Evolutionary conservation across 1,140 invertebrate genomes (phyloP).

Genomic region (Drosophila nasuta): DNA sequence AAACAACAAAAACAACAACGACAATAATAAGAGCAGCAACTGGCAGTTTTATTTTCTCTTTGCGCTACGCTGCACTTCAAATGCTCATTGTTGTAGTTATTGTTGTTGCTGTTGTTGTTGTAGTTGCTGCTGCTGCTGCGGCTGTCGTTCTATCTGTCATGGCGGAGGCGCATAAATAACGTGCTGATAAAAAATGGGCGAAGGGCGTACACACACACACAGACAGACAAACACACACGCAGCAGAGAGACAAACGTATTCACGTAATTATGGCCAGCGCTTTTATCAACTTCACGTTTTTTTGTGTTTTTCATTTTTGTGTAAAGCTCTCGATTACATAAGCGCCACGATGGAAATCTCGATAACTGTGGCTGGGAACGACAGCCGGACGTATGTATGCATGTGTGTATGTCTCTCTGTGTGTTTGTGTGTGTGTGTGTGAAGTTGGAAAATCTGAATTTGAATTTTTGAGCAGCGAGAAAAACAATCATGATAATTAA

Average conservation of each 20-base stretch:
- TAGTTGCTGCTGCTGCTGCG: slow-evolving; percentile 12
- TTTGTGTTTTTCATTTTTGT: slow-evolving; percentile 26
- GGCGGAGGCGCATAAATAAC: slow-evolving; percentile 75
- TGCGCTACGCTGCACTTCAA: slow-evolving; percentile 80
- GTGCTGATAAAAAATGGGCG: slow-evolving; percentile 79
- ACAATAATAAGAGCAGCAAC: slow-evolving; percentile 31
- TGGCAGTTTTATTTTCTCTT: slow-evolving; percentile 62
- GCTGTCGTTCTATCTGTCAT: slow-evolving; percentile 58
- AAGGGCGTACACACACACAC: slow-evolving; percentile 58
- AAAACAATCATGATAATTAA: slow-evolving; percentile 83
- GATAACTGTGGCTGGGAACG: slow-evolving; percentile 31
- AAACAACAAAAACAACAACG: slow-evolving; percentile 28
- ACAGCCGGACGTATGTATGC: slow-evolving; percentile 49
- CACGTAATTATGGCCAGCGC: slow-evolving; percentile 53
- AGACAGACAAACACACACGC: slow-evolving; percentile 8
- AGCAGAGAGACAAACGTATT: slow-evolving; percentile 31
- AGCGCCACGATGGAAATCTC: slow-evolving; percentile 50
- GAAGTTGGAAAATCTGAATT: slow-evolving; percentile 79
- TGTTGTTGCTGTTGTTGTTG: slow-evolving; percentile 43
- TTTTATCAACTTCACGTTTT: slow-evolving; percentile 70
- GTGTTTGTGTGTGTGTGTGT: slow-evolving; percentile 50
- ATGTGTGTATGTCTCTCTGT: not conserved
- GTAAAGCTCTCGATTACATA: slow-evolving; percentile 65
- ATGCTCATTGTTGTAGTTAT: slow-evolving; percentile 57
- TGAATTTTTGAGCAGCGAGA: slow-evolving; percentile 43